Percentiles rank a stretch among this genome's conserved stretches.
phyloP scores from a whole-genome alignment of 2,797 vertebrate genomes.

The Rhinatrema bivittatum region DNA sequence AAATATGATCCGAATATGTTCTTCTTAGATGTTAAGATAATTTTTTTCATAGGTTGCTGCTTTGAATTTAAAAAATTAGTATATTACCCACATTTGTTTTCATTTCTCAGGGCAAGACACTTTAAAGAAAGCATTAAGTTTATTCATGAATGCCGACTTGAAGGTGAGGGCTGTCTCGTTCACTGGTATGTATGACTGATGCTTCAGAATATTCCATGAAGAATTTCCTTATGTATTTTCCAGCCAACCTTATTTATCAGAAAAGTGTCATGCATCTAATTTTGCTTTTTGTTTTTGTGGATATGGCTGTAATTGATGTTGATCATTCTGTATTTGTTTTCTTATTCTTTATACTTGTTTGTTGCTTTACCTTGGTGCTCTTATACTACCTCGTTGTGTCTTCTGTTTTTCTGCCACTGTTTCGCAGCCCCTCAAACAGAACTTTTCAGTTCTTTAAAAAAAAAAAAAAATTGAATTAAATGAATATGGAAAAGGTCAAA shows the following conservation, averaged over 20 bases:
- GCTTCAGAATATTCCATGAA: neutral
- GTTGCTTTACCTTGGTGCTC: neutral
- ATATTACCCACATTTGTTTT: slow-evolving; percentile 3
- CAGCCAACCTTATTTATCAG: neutral
- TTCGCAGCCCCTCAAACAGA: too few relatives aligned
- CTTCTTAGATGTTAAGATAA: too few relatives aligned
- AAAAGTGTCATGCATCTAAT: too few relatives aligned
- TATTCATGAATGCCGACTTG: slow-evolving; percentile 85
- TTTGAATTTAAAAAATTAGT: too few relatives aligned
- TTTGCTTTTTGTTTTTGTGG: neutral
- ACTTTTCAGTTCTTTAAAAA: too few relatives aligned
- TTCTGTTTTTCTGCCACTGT: too few relatives aligned
- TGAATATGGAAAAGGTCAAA: too few relatives aligned
- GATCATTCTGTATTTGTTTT: neutral
- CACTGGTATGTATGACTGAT: slow-evolving; percentile 72
- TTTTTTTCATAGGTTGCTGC: too few relatives aligned
- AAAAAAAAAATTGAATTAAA: too few relatives aligned
- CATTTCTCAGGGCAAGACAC: slow-evolving; percentile 73
- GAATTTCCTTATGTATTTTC: neutral
- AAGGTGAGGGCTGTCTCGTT: slow-evolving; percentile 84
- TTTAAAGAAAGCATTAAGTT: slow-evolving; percentile 90
- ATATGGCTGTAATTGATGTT: neutral
- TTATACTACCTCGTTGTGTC: too few relatives aligned
- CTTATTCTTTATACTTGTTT: neutral
- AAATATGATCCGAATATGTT: too few relatives aligned